A percentile compares a stretch with the other conserved stretches of the same genome.
These are phyloP conservation scores for Drosophila parvula DNA, from an alignment of 1,140 invertebrate species.

Conservation along the genomic window DNA sequence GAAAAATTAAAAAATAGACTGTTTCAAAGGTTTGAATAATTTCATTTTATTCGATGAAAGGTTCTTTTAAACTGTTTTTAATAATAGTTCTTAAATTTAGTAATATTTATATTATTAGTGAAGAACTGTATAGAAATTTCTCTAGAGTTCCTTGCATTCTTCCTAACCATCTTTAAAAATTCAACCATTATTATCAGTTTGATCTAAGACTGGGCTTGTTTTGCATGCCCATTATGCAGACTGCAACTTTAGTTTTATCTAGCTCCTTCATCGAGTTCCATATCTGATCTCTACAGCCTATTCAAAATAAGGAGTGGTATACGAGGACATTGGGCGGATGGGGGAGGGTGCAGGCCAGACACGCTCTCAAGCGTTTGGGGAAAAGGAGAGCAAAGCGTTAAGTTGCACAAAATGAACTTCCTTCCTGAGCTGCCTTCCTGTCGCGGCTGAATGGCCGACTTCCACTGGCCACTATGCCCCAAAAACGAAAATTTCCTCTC, in stretches of 20 bases:
- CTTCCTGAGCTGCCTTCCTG: constrained; percentile 64
- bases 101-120: no score
- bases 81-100: no score
- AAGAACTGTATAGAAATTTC: no score
- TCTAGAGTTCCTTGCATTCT: neutral
- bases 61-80: no score
- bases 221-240: neutral
- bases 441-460: constrained; percentile 57
- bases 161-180: neutral
- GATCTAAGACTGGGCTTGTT: constrained; percentile 7
- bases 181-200: neutral
- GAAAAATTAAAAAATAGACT: no score
- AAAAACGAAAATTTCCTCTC: no score
- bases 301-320: constrained; percentile 11
- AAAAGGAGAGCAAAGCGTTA: constrained; percentile 55
- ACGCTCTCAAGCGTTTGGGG: constrained; percentile 1
- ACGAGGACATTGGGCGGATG: neutral
- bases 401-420: constrained; percentile 78
- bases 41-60: no score
- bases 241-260: neutral
- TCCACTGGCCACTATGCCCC: constrained; percentile 13
- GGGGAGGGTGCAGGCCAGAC: constrained; percentile 41
- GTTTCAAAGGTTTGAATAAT: no score
- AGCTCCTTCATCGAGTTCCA: constrained; percentile 27
- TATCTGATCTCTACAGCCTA: constrained; percentile 51